These are phyloP conservation scores for Theristicus caerulescens DNA, from an alignment of 2,113 vertebrate species.

Conservation along the genomic window DNA sequence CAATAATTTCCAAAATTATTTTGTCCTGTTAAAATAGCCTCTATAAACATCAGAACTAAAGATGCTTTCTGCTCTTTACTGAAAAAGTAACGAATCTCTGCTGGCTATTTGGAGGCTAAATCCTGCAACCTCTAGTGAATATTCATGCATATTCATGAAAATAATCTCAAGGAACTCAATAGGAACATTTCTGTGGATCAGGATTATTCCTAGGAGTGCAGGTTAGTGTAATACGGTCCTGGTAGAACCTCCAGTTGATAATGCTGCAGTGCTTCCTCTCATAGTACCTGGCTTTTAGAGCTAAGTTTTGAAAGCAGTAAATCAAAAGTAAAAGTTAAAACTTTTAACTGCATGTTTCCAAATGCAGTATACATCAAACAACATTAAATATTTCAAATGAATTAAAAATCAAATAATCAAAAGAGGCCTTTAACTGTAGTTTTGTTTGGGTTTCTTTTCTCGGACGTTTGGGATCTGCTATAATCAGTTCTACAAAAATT, in stretches of 20 bases:
- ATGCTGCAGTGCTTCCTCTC: not conserved
- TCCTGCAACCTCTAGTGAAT: not conserved
- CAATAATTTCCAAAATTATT: not conserved
- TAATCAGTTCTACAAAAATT: not conserved
- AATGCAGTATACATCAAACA: not conserved
- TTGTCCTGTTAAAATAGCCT: not conserved
- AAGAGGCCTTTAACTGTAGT: not conserved
- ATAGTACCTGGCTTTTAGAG: not conserved
- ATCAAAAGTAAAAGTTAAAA: constrained; percentile 10
- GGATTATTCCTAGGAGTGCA: not conserved
- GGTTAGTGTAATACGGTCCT: not conserved
- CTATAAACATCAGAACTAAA: not conserved
- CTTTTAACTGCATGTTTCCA: not conserved
- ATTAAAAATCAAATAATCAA: not conserved
- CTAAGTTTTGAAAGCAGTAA: constrained; percentile 19
- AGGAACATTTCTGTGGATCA: not conserved
- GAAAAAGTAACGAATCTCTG: not conserved
- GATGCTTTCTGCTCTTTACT: not conserved
- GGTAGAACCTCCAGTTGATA: not conserved
- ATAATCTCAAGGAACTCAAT: not conserved
- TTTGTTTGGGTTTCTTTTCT: not conserved
- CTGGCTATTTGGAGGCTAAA: not conserved
- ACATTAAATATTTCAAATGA: not conserved
- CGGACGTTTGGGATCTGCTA: not conserved
- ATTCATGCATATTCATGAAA: not conserved